phyloP scores from a whole-genome alignment of 2,888 invertebrate species.

The Drosophila niveifrons region DNA sequence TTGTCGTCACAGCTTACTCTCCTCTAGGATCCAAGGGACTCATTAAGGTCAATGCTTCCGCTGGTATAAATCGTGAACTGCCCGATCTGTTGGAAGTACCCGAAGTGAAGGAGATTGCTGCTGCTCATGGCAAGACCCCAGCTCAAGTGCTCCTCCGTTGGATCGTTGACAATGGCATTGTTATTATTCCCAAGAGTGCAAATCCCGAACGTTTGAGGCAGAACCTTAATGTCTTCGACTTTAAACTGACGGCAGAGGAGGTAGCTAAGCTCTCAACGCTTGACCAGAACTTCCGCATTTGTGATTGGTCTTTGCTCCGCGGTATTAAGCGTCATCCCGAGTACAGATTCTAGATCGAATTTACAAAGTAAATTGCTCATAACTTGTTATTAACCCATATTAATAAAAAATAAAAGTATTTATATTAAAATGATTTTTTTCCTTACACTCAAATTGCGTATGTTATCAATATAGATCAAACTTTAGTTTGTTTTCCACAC shows the following conservation, averaged over 20 bases:
- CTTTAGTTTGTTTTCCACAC: too few relatives aligned
- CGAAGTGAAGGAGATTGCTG: slow-evolving; percentile 86
- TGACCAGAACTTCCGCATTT: slow-evolving; percentile 89
- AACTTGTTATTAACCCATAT: too few relatives aligned
- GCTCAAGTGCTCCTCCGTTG: slow-evolving; percentile 92
- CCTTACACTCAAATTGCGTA: too few relatives aligned
- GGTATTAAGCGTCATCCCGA: slow-evolving; percentile 89
- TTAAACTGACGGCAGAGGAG: slow-evolving; percentile 88
- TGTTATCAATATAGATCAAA: too few relatives aligned
- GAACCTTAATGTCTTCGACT: slow-evolving; percentile 92
- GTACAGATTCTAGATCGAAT: slow-evolving; percentile 88
- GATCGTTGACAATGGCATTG: slow-evolving; percentile 90
- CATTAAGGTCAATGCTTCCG: slow-evolving; percentile 86
- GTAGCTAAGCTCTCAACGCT: slow-evolving; percentile 87
- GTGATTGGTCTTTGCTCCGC: slow-evolving; percentile 89
- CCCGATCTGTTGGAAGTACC: slow-evolving; percentile 89
- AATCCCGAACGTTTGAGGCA: slow-evolving; percentile 90
- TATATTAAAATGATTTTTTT: too few relatives aligned
- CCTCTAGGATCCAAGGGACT: slow-evolving; percentile 91
- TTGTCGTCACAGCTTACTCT: slow-evolving; percentile 92
- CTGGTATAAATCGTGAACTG: slow-evolving; percentile 86
- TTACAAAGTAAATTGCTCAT: slow-evolving; percentile 12
- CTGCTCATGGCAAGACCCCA: slow-evolving; percentile 88
- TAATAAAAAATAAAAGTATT: too few relatives aligned
- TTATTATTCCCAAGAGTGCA: slow-evolving; percentile 94